Conservation (phyloP, 2,888 invertebrate genomes). For the Synanthedon vespiformis region DNA sequence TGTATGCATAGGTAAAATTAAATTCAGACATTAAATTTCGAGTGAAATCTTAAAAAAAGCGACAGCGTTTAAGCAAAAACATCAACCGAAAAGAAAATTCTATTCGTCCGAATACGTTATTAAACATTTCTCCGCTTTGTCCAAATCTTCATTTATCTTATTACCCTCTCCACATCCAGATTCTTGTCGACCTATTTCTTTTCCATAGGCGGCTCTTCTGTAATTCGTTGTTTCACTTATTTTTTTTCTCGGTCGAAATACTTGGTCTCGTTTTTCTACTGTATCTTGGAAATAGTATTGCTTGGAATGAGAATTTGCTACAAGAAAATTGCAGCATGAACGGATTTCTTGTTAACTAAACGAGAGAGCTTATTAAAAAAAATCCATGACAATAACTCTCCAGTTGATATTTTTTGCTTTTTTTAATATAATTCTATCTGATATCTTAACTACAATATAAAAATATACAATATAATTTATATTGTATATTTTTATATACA, state of each 20-base stretch:
- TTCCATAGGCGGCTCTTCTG: constrained; percentile 8
- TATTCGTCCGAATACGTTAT: not conserved
- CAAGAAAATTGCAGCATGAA: not conserved
- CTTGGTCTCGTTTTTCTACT: not conserved
- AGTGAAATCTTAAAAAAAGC: not conserved
- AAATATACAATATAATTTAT: too few species aligned
- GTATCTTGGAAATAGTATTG: not conserved
- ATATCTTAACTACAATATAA: too few species aligned
- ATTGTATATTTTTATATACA: too few species aligned
- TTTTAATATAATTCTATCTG: too few species aligned
- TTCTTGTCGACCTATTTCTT: constrained; percentile 16
- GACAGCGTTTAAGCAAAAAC: not conserved
- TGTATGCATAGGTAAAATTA: too few species aligned
- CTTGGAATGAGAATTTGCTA: not conserved
- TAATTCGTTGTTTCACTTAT: constrained; percentile 12
- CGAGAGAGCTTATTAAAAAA: too few species aligned
- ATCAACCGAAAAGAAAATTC: not conserved
- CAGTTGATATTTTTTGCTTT: too few species aligned
- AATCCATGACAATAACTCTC: too few species aligned
- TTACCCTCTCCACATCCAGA: constrained; percentile 6
- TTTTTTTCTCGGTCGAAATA: constrained; percentile 1
- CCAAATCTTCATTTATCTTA: constrained; percentile 17
- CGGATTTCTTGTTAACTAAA: not conserved
- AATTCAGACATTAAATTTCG: too few species aligned
- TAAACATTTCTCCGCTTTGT: not conserved